Conservation (phyloP, 2,797 vertebrate species). For the Trichosurus vulpecula region DNA sequence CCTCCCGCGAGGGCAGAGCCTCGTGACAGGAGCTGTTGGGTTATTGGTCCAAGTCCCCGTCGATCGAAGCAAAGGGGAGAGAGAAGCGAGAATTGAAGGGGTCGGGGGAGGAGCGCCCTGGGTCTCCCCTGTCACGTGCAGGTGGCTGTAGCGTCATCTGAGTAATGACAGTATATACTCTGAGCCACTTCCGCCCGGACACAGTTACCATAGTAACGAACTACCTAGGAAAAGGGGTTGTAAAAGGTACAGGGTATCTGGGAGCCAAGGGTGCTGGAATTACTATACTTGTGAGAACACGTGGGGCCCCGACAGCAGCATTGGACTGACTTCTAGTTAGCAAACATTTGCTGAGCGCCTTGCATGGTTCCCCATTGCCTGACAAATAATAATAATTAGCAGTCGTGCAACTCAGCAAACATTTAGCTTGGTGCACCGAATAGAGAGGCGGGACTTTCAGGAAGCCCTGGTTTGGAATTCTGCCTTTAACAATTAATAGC, state of each 20-base stretch:
- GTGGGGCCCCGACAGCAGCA: neutral
- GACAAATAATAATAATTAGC: neutral
- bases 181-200: conserved; percentile 74
- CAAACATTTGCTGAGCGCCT: neutral
- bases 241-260: neutral
- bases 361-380: neutral
- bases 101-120: conserved; percentile 5
- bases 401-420: neutral
- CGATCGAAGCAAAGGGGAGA: conserved; percentile 54
- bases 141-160: conserved; percentile 70
- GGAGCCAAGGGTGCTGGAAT: neutral
- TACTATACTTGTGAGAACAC: neutral
- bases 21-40: neutral
- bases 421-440: neutral
- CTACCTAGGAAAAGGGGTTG: neutral
- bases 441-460: neutral
- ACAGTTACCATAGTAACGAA: conserved; percentile 68
- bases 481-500: neutral
- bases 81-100: conserved; percentile 37
- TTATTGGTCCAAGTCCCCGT: conserved; percentile 62
- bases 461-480: neutral
- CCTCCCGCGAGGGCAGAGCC: conserved; percentile 43
- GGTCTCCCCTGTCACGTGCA: conserved; percentile 69
- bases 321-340: neutral
- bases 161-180: conserved; percentile 51